Conservation (phyloP, 2,888 invertebrate species). For the Plagiodera versicolora region DNA sequence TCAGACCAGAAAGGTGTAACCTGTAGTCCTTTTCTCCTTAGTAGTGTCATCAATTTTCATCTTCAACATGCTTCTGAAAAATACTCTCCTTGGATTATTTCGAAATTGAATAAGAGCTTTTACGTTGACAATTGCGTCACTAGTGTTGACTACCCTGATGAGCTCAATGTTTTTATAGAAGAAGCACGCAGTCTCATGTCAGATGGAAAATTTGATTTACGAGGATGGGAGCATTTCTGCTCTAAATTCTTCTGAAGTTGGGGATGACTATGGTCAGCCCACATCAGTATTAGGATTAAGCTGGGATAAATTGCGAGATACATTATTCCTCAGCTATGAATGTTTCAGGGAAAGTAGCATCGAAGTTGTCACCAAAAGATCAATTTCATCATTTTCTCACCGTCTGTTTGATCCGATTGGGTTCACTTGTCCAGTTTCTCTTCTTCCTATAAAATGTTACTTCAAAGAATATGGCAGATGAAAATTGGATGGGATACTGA, state of each 20-base stretch:
- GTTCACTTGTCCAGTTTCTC: not conserved
- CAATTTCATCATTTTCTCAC: conserved; percentile 3
- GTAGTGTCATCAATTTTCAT: conserved; percentile 26
- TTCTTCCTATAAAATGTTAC: not conserved
- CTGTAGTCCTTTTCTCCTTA: conserved; percentile 27
- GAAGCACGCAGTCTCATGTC: conserved; percentile 17
- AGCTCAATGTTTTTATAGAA: conserved; percentile 13
- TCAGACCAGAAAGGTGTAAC: conserved; percentile 13
- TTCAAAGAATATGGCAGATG: too few relatives aligned
- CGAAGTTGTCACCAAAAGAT: not conserved
- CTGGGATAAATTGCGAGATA: conserved; percentile 1
- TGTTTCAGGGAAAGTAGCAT: not conserved
- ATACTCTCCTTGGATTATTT: not conserved
- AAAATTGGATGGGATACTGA: too few relatives aligned
- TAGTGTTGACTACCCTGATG: conserved; percentile 10
- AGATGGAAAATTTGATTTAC: conserved; percentile 15
- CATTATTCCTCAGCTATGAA: not conserved
- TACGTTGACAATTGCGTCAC: conserved; percentile 22
- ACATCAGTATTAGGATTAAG: not conserved
- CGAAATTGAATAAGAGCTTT: conserved; percentile 14
- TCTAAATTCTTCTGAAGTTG: not conserved
- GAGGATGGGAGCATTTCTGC: conserved; percentile 11
- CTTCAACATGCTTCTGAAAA: conserved; percentile 8
- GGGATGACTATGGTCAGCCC: not conserved
- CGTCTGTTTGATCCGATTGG: conserved; percentile 10